phyloP scores from a whole-genome alignment of 1,140 invertebrate species.

The Apis dorsata region DNA sequence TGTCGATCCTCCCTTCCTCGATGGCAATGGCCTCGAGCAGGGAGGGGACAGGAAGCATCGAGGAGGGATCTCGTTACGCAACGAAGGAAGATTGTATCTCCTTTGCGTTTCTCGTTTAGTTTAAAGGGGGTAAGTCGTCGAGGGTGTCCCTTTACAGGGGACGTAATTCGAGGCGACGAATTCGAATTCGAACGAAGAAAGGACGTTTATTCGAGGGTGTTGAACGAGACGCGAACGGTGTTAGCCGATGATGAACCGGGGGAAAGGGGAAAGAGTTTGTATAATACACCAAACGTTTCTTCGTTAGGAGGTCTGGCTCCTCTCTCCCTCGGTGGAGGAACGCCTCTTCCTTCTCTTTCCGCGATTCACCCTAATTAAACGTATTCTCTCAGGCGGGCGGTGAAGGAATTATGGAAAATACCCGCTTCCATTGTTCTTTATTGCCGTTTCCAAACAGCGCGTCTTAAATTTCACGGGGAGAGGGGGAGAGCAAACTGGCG shows the following conservation, averaged over 20 bases:
- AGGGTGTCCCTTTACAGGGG: too few species aligned
- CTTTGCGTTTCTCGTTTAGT: neutral
- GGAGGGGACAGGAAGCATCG: too few species aligned
- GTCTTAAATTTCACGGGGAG: neutral
- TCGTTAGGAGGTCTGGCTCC: conserved; percentile 30
- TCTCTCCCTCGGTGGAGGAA: neutral
- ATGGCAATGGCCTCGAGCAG: too few species aligned
- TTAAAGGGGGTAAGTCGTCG: neutral
- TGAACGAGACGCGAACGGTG: neutral
- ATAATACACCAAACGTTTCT: conserved; percentile 10
- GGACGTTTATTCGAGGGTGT: conserved; percentile 1
- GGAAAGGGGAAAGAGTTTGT: neutral
- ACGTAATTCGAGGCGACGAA: neutral
- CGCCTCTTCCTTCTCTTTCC: conserved; percentile 2
- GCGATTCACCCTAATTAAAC: conserved; percentile 56
- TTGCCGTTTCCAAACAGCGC: neutral
- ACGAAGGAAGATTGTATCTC: neutral
- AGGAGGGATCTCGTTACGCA: too few species aligned
- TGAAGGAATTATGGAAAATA: conserved; percentile 11
- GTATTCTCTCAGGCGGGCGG: conserved; percentile 24
- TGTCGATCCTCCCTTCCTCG: neutral
- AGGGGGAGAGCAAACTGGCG: neutral
- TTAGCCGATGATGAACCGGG: neutral
- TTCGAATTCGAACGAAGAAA: neutral
- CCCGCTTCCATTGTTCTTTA: conserved; percentile 16